These are phyloP conservation scores for Drosophila paranaensis DNA, from an alignment of 2,888 invertebrate genomes.

Conservation along the genomic window DNA sequence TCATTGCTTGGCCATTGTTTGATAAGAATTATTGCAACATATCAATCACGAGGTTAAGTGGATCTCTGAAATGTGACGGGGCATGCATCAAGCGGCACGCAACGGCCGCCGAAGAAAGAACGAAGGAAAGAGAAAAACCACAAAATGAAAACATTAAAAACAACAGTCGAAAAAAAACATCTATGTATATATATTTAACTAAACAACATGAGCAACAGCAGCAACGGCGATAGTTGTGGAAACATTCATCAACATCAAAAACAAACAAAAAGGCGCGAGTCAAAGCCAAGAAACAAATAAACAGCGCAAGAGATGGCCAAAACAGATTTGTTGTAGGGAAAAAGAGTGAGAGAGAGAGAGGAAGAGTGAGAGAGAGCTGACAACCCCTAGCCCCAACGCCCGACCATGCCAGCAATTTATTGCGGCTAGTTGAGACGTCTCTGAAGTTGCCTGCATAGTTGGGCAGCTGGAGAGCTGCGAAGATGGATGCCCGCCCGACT, in stretches of 20 bases:
- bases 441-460: conserved; percentile 39
- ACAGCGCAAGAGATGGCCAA: conserved; percentile 17
- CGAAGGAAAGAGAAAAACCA: conserved; percentile 33
- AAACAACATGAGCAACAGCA: conserved; percentile 47
- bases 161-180: conserved; percentile 43
- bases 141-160: conserved; percentile 75
- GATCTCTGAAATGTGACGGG: conserved; percentile 73
- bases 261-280: conserved; percentile 78
- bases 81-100: conserved; percentile 78
- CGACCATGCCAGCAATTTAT: conserved; percentile 50
- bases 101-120: conserved; percentile 35
- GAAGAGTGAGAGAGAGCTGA: background rate
- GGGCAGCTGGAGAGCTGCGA: conserved; percentile 10
- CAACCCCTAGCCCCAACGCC: conserved; percentile 20
- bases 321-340: background rate
- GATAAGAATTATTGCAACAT: conserved; percentile 79
- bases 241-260: conserved; percentile 79
- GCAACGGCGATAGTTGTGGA: conserved; percentile 58
- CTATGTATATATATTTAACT: conserved; percentile 30
- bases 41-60: conserved; percentile 78
- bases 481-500: conserved; percentile 8
- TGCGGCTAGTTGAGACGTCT: conserved; percentile 73
- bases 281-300: conserved; percentile 58
- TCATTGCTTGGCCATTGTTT: conserved; percentile 68
- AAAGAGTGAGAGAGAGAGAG: conserved; percentile 20